Conservation (phyloP, 2,888 invertebrate genomes). For the Arctia plantaginis region DNA sequence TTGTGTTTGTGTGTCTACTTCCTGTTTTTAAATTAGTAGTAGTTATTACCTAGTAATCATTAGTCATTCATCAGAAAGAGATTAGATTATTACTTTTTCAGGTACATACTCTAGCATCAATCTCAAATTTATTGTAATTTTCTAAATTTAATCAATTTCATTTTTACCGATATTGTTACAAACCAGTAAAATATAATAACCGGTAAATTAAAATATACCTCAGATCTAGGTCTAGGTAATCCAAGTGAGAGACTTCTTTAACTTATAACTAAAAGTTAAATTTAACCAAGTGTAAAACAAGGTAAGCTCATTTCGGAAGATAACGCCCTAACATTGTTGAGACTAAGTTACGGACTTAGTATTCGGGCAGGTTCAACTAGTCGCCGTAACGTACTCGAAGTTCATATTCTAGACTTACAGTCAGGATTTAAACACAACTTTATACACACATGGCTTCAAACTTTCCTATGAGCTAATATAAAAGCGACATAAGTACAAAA, state of each 20-base stretch:
- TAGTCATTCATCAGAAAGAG: no score
- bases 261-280: neutral
- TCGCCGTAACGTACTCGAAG: constrained; percentile 9
- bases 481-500: neutral
- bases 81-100: no score
- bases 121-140: no score
- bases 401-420: constrained; percentile 9
- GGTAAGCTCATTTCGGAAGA: constrained; percentile 18
- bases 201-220: neutral
- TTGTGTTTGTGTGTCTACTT: neutral
- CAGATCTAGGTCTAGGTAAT: neutral
- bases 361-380: constrained; percentile 7
- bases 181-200: no score
- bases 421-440: constrained; percentile 5
- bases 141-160: no score
- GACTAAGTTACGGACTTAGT: constrained; percentile 20
- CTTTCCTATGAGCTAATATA: neutral
- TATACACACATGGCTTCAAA: constrained; percentile 1
- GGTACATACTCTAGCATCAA: no score
- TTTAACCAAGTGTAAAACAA: neutral
- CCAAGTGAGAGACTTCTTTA: no score
- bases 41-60: no score
- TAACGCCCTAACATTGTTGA: constrained; percentile 15
- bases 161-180: no score
- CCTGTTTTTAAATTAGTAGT: no score